Percentiles rank a stretch among this genome's conserved stretches.
Conservation (phyloP, 2,797 vertebrate genomes). For the Tympanoctomys barrerae region DNA sequence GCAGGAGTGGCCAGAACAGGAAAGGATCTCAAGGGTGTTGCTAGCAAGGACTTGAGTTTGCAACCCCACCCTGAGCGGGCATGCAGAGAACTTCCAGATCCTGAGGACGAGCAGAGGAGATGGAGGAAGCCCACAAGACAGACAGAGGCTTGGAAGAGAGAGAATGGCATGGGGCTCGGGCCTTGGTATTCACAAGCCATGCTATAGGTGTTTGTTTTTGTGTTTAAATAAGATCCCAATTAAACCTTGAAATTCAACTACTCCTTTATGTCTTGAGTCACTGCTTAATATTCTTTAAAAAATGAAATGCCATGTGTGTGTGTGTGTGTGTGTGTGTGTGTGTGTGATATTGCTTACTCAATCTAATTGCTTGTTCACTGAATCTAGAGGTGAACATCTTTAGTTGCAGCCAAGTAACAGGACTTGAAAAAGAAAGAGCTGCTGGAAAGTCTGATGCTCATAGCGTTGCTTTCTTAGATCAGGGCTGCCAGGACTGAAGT, state of each 20-base stretch:
- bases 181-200: neutral
- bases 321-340: neutral
- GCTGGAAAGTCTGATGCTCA: neutral
- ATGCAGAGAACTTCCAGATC: neutral
- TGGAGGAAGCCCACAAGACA: neutral
- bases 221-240: neutral
- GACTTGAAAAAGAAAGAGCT: neutral
- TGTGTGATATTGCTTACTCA: neutral
- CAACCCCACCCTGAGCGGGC: neutral
- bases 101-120: neutral
- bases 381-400: slow-evolving; percentile 28
- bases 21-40: neutral
- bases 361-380: neutral
- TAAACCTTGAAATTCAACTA: neutral
- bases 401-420: neutral
- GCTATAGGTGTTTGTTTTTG: neutral
- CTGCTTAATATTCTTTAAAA: neutral
- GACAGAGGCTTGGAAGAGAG: rapidly evolving
- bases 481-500: neutral
- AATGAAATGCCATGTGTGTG: neutral
- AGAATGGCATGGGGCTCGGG: neutral
- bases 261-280: neutral
- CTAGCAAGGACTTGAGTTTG: neutral
- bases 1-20: neutral
- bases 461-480: neutral